Conservation (phyloP, 2,888 invertebrate genomes). For the Gnatocerus cornutus region DNA sequence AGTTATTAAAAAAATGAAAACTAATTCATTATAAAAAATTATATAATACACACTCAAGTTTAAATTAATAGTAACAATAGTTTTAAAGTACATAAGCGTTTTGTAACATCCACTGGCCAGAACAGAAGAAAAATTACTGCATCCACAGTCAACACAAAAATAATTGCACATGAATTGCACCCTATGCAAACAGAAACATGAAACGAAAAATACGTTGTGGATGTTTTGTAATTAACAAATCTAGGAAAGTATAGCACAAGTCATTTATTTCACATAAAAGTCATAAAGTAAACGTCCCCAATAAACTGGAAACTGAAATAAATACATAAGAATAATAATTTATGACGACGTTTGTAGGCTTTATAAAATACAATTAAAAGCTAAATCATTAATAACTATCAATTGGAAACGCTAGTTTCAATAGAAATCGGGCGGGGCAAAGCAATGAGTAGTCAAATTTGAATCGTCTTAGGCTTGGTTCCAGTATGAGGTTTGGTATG, state of each 20-base stretch:
- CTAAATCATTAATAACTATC: slow-evolving; percentile 57
- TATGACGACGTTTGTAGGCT: slow-evolving; percentile 56
- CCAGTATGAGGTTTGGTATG: slow-evolving; percentile 79
- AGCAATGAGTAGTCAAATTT: slow-evolving; percentile 58
- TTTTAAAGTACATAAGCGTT: slow-evolving; percentile 54
- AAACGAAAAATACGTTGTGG: slow-evolving; percentile 47
- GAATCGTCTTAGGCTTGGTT: slow-evolving; percentile 73
- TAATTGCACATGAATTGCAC: slow-evolving; percentile 53
- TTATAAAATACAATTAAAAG: slow-evolving; percentile 58
- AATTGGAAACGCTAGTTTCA: slow-evolving; percentile 25
- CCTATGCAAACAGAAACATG: slow-evolving; percentile 47
- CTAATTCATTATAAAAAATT: slow-evolving; percentile 40
- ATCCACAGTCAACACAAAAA: slow-evolving; percentile 39
- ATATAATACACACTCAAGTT: slow-evolving; percentile 48
- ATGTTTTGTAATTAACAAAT: slow-evolving; percentile 49
- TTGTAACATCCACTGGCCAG: slow-evolving; percentile 52
- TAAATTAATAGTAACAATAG: slow-evolving; percentile 32
- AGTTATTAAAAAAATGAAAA: slow-evolving; percentile 43
- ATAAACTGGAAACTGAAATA: slow-evolving; percentile 55
- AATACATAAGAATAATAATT: slow-evolving; percentile 61
- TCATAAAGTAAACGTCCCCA: slow-evolving; percentile 53
- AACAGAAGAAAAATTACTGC: slow-evolving; percentile 44
- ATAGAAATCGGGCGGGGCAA: slow-evolving; percentile 53
- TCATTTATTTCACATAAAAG: slow-evolving; percentile 59
- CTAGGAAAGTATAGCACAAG: slow-evolving; percentile 58